Base-by-base conservation (phyloP, 1,140 invertebrate genomes). In the Ceratosolen fusciceps region DNA sequence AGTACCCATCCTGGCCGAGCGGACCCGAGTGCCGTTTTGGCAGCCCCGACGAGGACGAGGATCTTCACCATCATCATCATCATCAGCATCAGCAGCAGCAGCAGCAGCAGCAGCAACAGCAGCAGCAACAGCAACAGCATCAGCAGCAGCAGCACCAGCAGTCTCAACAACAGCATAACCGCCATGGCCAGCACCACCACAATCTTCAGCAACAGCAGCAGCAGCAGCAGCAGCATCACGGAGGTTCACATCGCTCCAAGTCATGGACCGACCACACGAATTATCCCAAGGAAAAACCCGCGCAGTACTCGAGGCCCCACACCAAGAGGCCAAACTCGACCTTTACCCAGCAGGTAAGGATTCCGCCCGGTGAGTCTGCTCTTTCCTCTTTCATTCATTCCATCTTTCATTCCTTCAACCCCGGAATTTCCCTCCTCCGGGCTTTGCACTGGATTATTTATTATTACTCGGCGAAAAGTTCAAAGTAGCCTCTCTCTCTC, bases 1-100 rank as follows among this genome's bases (percentile, higher is more conserved):
- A 96, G 84, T 95, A 94, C 85, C 95, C 95, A 4, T 95, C 94
- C 58, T 96, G 95, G 95, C 95, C 95, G 16, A 90, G 87, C 77
- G 89, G 86, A 29, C 86, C 88, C 21, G 89, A 90, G 77, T 84
- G 86, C 80, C 87, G 75, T 0, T 81, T 74, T 43, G n/a, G 9
- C 14, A n/a, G 26, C 21, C n/a, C n/a, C n/a, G 65, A 85, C 73
- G 43, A 85, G 74, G 81, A 86, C 7, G 85, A 87, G 70, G 87
- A 90, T n/a, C n/a, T n/a, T n/a, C n/a, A n/a, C n/a, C n/a, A n/a
- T n/a, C n/a, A n/a, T n/a, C n/a, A n/a, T n/a, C n/a, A n/a, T n/a
- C n/a, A n/a, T n/a, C n/a, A n/a, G n/a, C n/a, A n/a, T n/a, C n/a
- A n/a, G n/a, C n/a, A n/a, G n/a, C n/a, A n/a, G n/a, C n/a, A n/a